Evolutionary conservation across 2,797 vertebrate species (phyloP).

Genomic region (Acanthis flammea): DNA sequence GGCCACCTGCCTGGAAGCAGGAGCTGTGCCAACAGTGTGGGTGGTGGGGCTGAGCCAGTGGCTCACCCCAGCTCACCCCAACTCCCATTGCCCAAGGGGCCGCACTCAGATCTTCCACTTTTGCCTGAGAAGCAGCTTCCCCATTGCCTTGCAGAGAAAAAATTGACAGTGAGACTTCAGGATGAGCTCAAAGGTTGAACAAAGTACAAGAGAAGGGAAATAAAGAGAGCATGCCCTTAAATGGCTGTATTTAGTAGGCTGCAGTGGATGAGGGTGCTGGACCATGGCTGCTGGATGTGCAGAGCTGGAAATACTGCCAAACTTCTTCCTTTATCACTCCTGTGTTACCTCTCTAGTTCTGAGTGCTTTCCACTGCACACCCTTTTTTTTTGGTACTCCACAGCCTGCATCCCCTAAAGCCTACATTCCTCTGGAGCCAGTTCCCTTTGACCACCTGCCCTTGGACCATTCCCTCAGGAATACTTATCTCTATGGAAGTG

Average conservation of each 20-base stretch:
- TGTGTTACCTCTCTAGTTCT: background rate
- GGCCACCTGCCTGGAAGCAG: background rate
- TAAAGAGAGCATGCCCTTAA: background rate
- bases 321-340: background rate
- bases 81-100: rapidly evolving
- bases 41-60: background rate
- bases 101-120: background rate
- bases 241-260: background rate
- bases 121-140: background rate
- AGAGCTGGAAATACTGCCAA: background rate
- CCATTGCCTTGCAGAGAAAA: rapidly evolving
- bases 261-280: background rate
- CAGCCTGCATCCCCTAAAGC: background rate
- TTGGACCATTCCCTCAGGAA: background rate
- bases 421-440: background rate
- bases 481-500: background rate
- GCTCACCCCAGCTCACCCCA: background rate
- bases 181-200: background rate
- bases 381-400: background rate
- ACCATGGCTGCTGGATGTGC: background rate
- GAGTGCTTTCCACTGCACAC: background rate
- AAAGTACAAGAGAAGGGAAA: background rate
- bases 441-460: background rate
- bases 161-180: background rate
- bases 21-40: rapidly evolving